Conservation (phyloP, 2,888 invertebrate species). For the Ophonus ardosiacus region DNA sequence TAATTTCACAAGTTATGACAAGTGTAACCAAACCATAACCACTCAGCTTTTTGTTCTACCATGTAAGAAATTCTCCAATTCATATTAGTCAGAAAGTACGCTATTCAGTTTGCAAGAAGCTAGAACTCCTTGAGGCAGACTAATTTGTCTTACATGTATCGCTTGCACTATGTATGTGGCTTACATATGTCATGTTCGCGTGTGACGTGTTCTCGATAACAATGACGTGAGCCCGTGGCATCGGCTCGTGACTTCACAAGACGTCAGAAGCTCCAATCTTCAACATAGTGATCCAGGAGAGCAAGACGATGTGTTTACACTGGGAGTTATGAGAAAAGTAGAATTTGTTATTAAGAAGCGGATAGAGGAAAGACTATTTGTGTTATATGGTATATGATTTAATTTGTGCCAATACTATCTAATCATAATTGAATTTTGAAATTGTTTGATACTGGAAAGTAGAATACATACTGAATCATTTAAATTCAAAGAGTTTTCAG, state of each 20-base stretch:
- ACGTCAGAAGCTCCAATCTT: slow-evolving; percentile 21
- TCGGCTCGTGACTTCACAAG: slow-evolving; percentile 4
- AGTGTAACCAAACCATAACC: too few species aligned
- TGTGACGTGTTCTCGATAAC: slow-evolving; percentile 24
- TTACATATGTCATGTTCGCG: slow-evolving; percentile 55
- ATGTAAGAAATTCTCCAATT: not conserved
- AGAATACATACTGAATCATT: too few species aligned
- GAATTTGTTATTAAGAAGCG: too few species aligned
- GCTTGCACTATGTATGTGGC: slow-evolving; percentile 41
- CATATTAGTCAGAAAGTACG: not conserved
- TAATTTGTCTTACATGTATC: slow-evolving; percentile 57
- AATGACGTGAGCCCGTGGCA: slow-evolving; percentile 8
- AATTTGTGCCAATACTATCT: too few species aligned
- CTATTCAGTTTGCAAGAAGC: not conserved
- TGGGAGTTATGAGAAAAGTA: too few species aligned
- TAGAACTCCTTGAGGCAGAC: slow-evolving; percentile 16
- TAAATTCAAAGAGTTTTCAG: too few species aligned
- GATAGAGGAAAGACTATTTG: too few species aligned
- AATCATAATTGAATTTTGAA: too few species aligned
- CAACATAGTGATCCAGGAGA: not conserved
- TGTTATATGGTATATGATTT: too few species aligned
- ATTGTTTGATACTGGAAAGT: too few species aligned
- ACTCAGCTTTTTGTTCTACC: too few species aligned
- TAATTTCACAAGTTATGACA: too few species aligned
- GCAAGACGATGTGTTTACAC: not conserved